phyloP scores from a whole-genome alignment of 2,888 invertebrate species.

The Leptothorax acervorum region DNA sequence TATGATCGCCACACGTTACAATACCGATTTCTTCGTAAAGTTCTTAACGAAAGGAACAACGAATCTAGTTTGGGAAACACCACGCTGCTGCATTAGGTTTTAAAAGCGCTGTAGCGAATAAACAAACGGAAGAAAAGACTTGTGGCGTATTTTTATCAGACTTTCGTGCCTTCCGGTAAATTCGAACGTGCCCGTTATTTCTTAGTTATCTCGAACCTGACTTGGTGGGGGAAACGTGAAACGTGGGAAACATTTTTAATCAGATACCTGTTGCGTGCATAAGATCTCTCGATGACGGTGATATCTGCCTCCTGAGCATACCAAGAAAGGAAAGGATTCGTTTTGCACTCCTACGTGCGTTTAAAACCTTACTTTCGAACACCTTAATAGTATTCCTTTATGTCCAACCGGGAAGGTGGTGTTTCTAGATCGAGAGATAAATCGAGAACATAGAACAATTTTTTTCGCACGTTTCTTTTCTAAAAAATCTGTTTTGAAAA shows the following conservation, averaged over 20 bases:
- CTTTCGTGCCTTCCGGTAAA: conserved; percentile 57
- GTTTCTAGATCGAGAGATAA: conserved; percentile 6
- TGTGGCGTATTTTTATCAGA: conserved; percentile 34
- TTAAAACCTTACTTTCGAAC: conserved; percentile 14
- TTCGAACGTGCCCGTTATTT: conserved; percentile 36
- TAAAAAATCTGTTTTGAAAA: not conserved
- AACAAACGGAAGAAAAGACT: conserved; percentile 30
- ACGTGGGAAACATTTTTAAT: conserved; percentile 47
- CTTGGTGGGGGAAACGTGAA: not conserved
- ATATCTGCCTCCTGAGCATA: conserved; percentile 2
- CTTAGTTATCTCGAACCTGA: conserved; percentile 51
- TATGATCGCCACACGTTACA: not conserved
- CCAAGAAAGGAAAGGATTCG: conserved; percentile 26
- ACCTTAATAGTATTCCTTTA: conserved; percentile 13
- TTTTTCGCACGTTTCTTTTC: not conserved
- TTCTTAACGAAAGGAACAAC: not conserved
- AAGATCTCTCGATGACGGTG: conserved; percentile 35
- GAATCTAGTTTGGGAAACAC: not conserved
- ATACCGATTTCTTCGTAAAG: not conserved
- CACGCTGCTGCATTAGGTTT: not conserved
- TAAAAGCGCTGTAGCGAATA: not conserved
- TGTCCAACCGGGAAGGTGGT: not conserved
- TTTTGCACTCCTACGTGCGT: conserved; percentile 11
- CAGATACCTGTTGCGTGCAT: conserved; percentile 62
- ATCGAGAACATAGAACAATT: not conserved